Percentiles rank a stretch among this genome's conserved stretches.
These are phyloP conservation scores for Ammodramus savannarum DNA, from an alignment of 2,113 vertebrate genomes.

Conservation along the genomic window DNA sequence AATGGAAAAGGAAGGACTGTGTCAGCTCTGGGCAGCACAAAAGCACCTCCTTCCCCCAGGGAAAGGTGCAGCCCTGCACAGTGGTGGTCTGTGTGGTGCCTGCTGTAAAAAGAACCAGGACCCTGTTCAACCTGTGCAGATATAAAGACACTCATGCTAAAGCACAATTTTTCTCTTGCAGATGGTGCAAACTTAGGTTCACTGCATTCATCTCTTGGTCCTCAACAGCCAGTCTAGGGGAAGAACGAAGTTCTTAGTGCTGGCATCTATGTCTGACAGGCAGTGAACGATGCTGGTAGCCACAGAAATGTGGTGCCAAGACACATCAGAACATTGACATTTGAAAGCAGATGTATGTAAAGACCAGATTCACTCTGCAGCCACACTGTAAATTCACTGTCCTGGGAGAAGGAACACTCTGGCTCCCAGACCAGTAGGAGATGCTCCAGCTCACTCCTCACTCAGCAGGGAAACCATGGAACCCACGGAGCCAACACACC, in stretches of 20 bases:
- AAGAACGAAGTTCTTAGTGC: not conserved
- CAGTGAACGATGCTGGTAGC: not conserved
- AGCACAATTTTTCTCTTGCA: not conserved
- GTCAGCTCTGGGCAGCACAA: not conserved
- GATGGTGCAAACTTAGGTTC: not conserved
- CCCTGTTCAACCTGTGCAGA: not conserved
- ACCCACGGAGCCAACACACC: not conserved
- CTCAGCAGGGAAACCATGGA: not conserved
- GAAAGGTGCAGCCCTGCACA: not conserved
- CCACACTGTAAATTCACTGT: not conserved
- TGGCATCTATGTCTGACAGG: not conserved
- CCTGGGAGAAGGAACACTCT: not conserved
- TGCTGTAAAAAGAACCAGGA: not conserved
- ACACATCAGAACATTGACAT: not conserved
- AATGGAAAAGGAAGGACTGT: not conserved
- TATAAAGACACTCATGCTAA: accelerated
- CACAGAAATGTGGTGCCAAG: not conserved
- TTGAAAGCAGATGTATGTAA: not conserved
- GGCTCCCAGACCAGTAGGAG: not conserved
- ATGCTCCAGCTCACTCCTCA: not conserved
- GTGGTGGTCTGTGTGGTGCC: not conserved
- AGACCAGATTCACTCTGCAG: not conserved
- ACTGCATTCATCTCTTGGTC: not conserved
- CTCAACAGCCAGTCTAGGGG: not conserved
- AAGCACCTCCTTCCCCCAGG: not conserved